Conservation (phyloP, 2,888 invertebrate genomes). For the Stenchaetothrips biformis region DNA sequence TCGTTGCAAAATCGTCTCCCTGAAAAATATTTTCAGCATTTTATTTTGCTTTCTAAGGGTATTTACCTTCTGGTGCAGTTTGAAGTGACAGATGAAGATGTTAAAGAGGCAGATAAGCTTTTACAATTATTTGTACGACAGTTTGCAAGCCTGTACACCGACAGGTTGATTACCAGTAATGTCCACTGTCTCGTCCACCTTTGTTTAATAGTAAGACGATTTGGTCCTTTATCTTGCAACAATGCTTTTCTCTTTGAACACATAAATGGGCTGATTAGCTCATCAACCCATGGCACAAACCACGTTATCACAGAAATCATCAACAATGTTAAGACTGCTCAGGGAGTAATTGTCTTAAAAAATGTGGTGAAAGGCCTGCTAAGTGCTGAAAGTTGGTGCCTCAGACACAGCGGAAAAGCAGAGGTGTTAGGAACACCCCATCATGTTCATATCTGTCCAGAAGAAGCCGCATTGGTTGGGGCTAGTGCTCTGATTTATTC, state of each 20-base stretch:
- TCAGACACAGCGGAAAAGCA: background rate
- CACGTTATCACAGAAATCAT: background rate
- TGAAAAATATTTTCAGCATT: background rate
- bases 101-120: background rate
- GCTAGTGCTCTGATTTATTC: background rate
- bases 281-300: background rate
- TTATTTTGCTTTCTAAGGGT: too few species aligned
- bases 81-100: background rate
- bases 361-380: background rate
- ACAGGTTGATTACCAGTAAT: background rate
- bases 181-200: background rate
- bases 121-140: background rate
- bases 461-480: background rate
- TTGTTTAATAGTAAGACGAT: background rate
- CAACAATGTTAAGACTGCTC: background rate
- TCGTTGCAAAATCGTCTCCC: background rate
- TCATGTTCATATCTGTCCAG: background rate
- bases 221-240: background rate
- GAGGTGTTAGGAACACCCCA: background rate
- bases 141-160: background rate
- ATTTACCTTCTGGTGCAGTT: background rate
- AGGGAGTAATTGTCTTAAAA: background rate
- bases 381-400: background rate
- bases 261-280: background rate
- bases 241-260: background rate